Evolutionary conservation across 2,797 vertebrate species (phyloP).

Genomic region (Arctocebus calabarensis): DNA sequence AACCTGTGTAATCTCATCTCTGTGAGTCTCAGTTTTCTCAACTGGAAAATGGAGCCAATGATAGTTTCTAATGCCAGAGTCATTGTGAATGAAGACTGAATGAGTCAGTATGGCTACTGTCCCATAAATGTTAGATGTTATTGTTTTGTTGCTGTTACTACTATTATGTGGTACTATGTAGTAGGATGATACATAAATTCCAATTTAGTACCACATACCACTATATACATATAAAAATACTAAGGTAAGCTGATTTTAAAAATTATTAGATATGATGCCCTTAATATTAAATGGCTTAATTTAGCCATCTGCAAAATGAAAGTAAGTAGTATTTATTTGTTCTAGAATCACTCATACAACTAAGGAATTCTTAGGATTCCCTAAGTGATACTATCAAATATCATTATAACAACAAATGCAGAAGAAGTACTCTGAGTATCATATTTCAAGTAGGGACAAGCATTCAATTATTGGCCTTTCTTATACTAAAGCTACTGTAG

Average conservation of each 20-base stretch:
- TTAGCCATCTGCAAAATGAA: background rate
- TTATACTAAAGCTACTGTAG: background rate
- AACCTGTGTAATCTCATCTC: background rate
- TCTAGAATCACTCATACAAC: background rate
- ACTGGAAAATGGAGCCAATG: background rate
- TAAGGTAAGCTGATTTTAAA: background rate
- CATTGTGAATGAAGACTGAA: background rate
- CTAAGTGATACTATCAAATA: background rate
- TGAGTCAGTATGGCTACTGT: background rate
- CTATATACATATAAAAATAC: background rate
- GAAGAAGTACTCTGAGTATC: background rate
- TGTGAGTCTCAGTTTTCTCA: slow-evolving; percentile 26
- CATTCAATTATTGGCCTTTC: background rate
- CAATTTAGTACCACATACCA: background rate
- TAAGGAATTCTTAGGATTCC: slow-evolving; percentile 28
- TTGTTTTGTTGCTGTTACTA: background rate
- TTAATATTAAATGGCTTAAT: slow-evolving; percentile 44
- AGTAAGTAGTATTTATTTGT: background rate
- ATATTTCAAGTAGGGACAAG: background rate
- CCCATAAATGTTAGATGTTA: background rate
- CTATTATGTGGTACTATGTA: background rate
- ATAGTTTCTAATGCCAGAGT: background rate
- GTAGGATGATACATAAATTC: background rate
- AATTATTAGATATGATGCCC: background rate
- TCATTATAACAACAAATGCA: background rate